Evolutionary conservation across 2,797 vertebrate genomes (phyloP), one percentile per base, ranked within the genome.

Genomic region (Hemitrygon akajei): DNA sequence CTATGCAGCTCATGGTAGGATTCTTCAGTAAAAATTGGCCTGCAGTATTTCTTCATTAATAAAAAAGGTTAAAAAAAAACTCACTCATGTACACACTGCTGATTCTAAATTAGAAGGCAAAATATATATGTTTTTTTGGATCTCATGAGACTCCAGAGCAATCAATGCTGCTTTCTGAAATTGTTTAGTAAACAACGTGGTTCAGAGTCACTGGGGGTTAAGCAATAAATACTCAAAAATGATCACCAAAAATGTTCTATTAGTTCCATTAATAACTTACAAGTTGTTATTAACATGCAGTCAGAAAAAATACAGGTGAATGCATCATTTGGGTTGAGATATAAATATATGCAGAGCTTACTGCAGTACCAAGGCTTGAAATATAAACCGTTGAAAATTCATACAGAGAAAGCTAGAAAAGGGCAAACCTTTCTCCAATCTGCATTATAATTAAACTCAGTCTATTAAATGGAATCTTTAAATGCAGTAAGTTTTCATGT

Each of bases 1-100:
- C 96, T 97, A 94, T 98, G 98, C 76, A 99, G 96, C 94, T 99
- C 98, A 94, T 98, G 96, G 96, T 99, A 99, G 0, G 98, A 98
- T 94, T 99, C 98, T 82, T 99, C 98, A 0, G 98, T 98, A 95
- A 97, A 99, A 95, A 99, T 97, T 1, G 98, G 98, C 95, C 99
- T 99, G 94, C 96, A 22, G 91, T 99, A 99, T 98, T 97, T 99
- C 99, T 99, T 96, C 30, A 73, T 25, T 9, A 87, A 91, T 30
- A 2, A 25, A 79, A 66, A 94, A 75, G n/a, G n/a, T 30, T 40
- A 30, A 37, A 25, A 75, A 66, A 75, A 66, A 73, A 69, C n/a
- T 2, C 10, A 20, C 9, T 37, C 10, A 69, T 22, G 1, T 37
- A 6, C 7, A 7, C 60, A 37, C 7, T 89, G 6, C n/a, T n/a